Conservation (phyloP, 2,797 vertebrate genomes). For the Gymnoscopelus braueri region DNA sequence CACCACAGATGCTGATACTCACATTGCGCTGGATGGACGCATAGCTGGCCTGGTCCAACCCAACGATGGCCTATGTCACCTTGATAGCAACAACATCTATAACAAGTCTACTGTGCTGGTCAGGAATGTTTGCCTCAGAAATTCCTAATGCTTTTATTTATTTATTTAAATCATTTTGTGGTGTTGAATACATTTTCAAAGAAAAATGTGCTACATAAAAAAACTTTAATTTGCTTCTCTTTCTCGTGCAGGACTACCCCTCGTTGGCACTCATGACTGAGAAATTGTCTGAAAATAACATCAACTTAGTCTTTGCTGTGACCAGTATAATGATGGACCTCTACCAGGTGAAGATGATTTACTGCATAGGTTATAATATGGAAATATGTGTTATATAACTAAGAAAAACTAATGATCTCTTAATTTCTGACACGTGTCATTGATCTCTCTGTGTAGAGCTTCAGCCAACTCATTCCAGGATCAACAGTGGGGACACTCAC, state of each 20-base stretch:
- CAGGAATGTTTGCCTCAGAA: conserved; percentile 41
- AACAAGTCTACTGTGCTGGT: conserved; percentile 87
- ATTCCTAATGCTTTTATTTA: neutral
- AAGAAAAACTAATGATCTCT: neutral
- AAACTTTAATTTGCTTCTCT: neutral
- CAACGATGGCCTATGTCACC: conserved; percentile 90
- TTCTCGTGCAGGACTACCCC: conserved; percentile 89
- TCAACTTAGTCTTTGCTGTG: conserved; percentile 95
- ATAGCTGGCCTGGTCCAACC: conserved; percentile 92
- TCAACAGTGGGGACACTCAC: conserved; percentile 87
- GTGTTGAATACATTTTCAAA: too few species aligned
- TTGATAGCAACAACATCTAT: conserved; percentile 85
- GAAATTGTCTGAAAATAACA: conserved; percentile 94
- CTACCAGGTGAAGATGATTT: conserved; percentile 83
- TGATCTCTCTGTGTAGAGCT: conserved; percentile 79
- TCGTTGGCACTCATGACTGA: conserved; percentile 91
- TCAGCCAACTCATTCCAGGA: conserved; percentile 93
- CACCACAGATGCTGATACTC: conserved; percentile 92
- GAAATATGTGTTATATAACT: neutral
- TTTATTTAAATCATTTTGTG: too few species aligned
- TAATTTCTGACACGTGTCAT: neutral
- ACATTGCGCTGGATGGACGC: conserved; percentile 90
- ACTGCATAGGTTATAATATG: neutral
- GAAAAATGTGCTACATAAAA: too few species aligned
- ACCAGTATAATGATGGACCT: conserved; percentile 80